Conservation (phyloP, 1,140 invertebrate species). For the Cydia splendana region DNA sequence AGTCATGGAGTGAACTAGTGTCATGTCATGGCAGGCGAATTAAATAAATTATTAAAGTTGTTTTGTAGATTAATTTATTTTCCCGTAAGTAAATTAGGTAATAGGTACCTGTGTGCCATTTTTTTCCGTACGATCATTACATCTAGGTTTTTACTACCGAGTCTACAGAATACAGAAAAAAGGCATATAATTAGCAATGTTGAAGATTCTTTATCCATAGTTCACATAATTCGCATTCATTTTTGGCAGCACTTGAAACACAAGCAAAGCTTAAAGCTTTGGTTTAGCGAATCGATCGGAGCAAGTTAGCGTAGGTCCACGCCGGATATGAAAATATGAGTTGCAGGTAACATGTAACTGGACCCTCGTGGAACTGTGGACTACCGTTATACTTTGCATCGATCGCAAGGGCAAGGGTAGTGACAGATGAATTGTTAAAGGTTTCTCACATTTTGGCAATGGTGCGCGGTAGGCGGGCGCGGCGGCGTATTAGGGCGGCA, state of each 20-base stretch:
- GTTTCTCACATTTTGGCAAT: constrained; percentile 64
- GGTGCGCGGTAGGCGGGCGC: constrained; percentile 62
- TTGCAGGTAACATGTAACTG: not conserved
- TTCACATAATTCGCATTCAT: not conserved
- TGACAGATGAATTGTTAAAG: constrained; percentile 72
- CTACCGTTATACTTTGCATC: constrained; percentile 40
- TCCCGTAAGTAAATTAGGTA: too few relatives aligned
- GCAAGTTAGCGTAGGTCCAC: not conserved
- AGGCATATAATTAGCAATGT: not conserved
- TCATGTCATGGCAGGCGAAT: too few relatives aligned
- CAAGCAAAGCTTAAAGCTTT: not conserved
- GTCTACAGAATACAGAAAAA: too few relatives aligned
- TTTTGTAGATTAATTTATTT: too few relatives aligned
- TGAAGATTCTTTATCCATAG: constrained; percentile 36
- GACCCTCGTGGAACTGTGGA: not conserved
- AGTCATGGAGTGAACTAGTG: too few relatives aligned
- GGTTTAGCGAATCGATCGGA: not conserved
- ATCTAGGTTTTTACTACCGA: too few relatives aligned
- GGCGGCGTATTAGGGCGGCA: constrained; percentile 54
- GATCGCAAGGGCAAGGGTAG: constrained; percentile 57
- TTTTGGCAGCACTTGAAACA: not conserved
- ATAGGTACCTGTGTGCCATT: too few relatives aligned
- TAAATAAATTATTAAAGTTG: too few relatives aligned
- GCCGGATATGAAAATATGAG: not conserved
- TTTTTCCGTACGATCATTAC: too few relatives aligned